Base-by-base conservation (phyloP, 2,888 invertebrate genomes). In the Metalampra italica region DNA sequence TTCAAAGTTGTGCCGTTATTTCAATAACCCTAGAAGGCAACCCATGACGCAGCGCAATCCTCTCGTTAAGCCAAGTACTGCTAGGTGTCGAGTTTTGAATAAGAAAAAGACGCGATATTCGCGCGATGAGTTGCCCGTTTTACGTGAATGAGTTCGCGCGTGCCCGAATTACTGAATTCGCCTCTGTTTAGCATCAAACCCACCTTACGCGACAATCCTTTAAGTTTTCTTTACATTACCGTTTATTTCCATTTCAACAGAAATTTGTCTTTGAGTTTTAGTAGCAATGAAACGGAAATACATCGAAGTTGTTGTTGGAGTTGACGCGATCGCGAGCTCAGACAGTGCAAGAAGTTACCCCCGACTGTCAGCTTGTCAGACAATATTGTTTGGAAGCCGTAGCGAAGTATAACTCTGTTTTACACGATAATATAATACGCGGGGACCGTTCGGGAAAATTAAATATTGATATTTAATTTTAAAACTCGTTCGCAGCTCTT, bases 61-160 rank as follows among this genome's bases (percentile, higher is more conserved):
- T 30, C 42, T 47, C 41, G 46, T 50, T 47, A 50, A 29, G 14
- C 34, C 34, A 54, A 52, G 55, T 56, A 55, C 51, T 2, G 54
- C 49, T 50, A 57, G 62, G 62, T 68, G 66, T 66, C 68, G 66
- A 60, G 62, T 67, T 63, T 62, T 67, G 65, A 71, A 67, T 68
- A 66, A 66, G 62, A 63, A 64, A 66, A 52, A 57, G 51, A 50
- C 56, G 44, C 32, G 61, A 59, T 55, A 61, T 60, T 59, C 55
- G 44, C 45, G 41, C 55, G 56, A 71, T 64, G 71, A 69, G 62
- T 71, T 55, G 64, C 57, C 62, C 65, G 57, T 66, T 70, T 60
- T 53, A 60, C 56, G 54, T 57, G 59, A 67, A 60, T 62, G 59
- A 62, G 55, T 47, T 46, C 42, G 53, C 45, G 61, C 71, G 71